Base-by-base conservation (phyloP, 64 coral and sea anemone genomes). In the Acropora yongei region DNA sequence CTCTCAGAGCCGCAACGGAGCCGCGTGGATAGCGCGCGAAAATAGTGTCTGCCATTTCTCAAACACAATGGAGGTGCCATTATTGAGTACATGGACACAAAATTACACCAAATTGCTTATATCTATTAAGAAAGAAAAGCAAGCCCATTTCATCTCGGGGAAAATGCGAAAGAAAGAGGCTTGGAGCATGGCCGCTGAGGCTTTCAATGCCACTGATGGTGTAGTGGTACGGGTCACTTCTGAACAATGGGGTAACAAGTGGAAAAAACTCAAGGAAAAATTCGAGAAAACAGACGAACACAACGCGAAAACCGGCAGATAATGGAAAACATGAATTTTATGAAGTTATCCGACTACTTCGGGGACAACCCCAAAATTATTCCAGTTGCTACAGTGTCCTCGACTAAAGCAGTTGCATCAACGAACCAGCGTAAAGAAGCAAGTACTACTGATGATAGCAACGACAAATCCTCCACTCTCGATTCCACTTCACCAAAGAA, bases 251-350 rank as follows among this genome's bases (percentile, higher is more conserved):
- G n/a, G n/a, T 20, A 74, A 74, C 30, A 74, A 40, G 71, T 74
- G 71, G 71, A 74, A 74, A 41, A 74, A 74, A 41, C 71, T 74
- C 7, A 20, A 74, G 39, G 71, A 74, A 41, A 74, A 74, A 74
- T 74, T 40, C 71, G 41, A 74, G 71, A 74, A 74, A 74, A 41
- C 30, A 20, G 30, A 20, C 3, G 71, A 74, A 39, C 71, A 74
- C 71, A 74, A 74, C 71, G 8, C n/a, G 4, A 20, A 41, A 74
- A 74, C 71, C 6, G 71, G 71, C 18, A 74, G 71, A 40, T 18
- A 74, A 8, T 8, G 71, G 30, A 44, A 74, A 41, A 41, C 18
- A 69, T 74, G 71, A 74, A 74, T 74, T 74, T 74, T 55, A 55
- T 9, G 51, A 55, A 55, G 51, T 55, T 55, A 55, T 55, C 51